phyloP scores from a whole-genome alignment of 2,113 vertebrate genomes.

The Casuarius casuarius region DNA sequence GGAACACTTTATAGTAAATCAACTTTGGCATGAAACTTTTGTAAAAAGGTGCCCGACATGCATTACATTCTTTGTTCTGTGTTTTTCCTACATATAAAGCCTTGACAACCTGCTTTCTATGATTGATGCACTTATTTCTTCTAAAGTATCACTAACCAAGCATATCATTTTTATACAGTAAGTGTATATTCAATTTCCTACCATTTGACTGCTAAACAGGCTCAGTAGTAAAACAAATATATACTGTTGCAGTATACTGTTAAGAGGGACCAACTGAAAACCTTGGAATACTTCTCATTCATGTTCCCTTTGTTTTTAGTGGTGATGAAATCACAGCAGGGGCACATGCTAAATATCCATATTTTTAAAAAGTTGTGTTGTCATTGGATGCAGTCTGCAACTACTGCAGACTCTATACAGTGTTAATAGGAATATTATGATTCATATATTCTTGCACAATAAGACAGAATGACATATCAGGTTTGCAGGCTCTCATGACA shows the following conservation, averaged over 20 bases:
- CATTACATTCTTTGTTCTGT: constrained; percentile 73
- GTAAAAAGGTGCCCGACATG: constrained; percentile 64
- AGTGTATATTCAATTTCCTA: constrained; percentile 83
- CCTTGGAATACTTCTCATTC: constrained; percentile 8
- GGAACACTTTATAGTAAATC: constrained; percentile 46
- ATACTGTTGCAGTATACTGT: constrained; percentile 47
- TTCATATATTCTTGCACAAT: constrained; percentile 72
- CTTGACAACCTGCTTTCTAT: constrained; percentile 78
- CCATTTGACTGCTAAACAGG: constrained; percentile 81
- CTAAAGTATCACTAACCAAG: constrained; percentile 83
- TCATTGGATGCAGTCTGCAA: constrained; percentile 29
- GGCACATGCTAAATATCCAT: constrained; percentile 22
- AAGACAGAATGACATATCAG: constrained; percentile 70
- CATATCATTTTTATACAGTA: constrained; percentile 83
- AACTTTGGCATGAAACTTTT: constrained; percentile 66
- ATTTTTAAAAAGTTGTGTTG: constrained; percentile 41
- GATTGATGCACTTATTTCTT: constrained; percentile 85
- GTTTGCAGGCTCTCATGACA: constrained; percentile 63
- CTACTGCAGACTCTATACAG: constrained; percentile 55
- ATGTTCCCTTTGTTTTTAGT: background rate
- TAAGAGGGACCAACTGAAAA: constrained; percentile 55
- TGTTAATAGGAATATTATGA: constrained; percentile 68
- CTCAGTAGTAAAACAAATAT: constrained; percentile 75
- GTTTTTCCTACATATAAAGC: constrained; percentile 74
- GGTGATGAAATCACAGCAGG: constrained; percentile 40